Percentiles rank a stretch among this genome's conserved stretches.
phyloP scores from a whole-genome alignment of 2,113 vertebrate species.

The Thalassoma bifasciatum region DNA sequence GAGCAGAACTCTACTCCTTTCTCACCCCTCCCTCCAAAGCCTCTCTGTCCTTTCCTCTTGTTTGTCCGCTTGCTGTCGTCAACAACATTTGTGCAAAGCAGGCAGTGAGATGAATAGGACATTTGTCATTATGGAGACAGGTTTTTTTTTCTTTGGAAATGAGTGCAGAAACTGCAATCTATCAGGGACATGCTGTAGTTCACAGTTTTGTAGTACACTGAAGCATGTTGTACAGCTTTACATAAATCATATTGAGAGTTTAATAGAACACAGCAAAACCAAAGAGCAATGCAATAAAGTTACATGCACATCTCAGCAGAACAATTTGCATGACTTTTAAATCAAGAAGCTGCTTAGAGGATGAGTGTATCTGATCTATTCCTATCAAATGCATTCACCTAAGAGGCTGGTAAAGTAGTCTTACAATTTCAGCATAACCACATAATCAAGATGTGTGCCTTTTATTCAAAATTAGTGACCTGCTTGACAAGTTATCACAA shows the following conservation, averaged over 20 bases:
- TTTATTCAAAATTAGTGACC: too few species aligned
- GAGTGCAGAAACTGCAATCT: constrained; percentile 36
- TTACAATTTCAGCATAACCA: background rate
- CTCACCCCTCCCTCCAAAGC: background rate
- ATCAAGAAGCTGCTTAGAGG: background rate
- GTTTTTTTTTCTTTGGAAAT: constrained; percentile 54
- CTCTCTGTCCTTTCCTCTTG: constrained; percentile 24
- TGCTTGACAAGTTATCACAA: background rate
- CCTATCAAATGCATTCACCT: constrained; percentile 7
- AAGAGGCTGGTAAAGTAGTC: background rate
- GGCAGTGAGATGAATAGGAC: constrained; percentile 37
- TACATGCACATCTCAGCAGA: constrained; percentile 5
- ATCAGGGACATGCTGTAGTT: constrained; percentile 7
- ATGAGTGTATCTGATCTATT: background rate
- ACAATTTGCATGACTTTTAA: constrained; percentile 7
- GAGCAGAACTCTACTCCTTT: constrained; percentile 44
- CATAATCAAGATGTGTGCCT: background rate
- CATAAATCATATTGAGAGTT: background rate
- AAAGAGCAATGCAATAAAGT: background rate
- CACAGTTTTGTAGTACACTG: constrained; percentile 13
- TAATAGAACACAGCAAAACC: background rate
- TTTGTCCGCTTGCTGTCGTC: constrained; percentile 58
- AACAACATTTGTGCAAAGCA: constrained; percentile 59
- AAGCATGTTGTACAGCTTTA: constrained; percentile 16
- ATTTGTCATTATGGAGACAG: constrained; percentile 74